phyloP scores from a whole-genome alignment of 1,140 invertebrate genomes.

The Bombus cullumanus region DNA sequence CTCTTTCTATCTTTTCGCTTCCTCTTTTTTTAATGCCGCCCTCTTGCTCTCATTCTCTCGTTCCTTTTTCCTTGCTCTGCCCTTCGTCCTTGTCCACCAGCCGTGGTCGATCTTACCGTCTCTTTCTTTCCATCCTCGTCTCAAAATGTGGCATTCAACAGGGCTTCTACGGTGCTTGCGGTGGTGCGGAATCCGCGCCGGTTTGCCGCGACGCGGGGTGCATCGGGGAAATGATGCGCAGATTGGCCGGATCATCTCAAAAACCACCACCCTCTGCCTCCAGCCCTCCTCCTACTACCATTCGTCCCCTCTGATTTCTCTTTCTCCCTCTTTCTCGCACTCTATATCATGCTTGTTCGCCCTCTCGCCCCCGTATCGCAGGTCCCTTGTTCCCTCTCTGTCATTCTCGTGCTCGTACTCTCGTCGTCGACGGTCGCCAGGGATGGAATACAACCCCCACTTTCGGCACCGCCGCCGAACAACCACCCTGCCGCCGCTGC shows the following conservation, averaged over 20 bases:
- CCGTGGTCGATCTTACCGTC: slow-evolving; percentile 24
- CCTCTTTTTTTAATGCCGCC: slow-evolving; percentile 59
- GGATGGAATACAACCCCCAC: slow-evolving; percentile 78
- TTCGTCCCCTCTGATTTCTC: slow-evolving; percentile 42
- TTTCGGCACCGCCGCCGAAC: slow-evolving; percentile 66
- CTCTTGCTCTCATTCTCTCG: slow-evolving; percentile 54
- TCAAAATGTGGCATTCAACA: slow-evolving; percentile 79
- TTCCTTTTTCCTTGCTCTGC: slow-evolving; percentile 33
- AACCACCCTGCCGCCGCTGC: slow-evolving; percentile 68
- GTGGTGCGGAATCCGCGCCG: slow-evolving; percentile 73
- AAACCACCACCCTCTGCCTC: slow-evolving; percentile 76
- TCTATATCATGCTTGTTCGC: slow-evolving; percentile 19
- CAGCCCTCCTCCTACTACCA: slow-evolving; percentile 57
- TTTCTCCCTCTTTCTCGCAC: slow-evolving; percentile 37
- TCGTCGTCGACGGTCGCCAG: slow-evolving; percentile 71
- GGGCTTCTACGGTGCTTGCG: slow-evolving; percentile 72
- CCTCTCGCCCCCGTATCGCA: slow-evolving; percentile 21
- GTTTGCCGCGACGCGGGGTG: slow-evolving; percentile 69
- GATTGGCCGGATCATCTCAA: slow-evolving; percentile 83
- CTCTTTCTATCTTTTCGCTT: background rate
- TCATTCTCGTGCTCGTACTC: slow-evolving; percentile 30
- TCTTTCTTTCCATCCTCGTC: slow-evolving; percentile 68
- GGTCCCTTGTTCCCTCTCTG: background rate
- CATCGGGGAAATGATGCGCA: slow-evolving; percentile 82
- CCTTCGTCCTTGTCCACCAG: slow-evolving; percentile 3